Evolutionary conservation across 2,113 vertebrate species (phyloP).

Genomic region (Aldabrachelys gigantea): DNA sequence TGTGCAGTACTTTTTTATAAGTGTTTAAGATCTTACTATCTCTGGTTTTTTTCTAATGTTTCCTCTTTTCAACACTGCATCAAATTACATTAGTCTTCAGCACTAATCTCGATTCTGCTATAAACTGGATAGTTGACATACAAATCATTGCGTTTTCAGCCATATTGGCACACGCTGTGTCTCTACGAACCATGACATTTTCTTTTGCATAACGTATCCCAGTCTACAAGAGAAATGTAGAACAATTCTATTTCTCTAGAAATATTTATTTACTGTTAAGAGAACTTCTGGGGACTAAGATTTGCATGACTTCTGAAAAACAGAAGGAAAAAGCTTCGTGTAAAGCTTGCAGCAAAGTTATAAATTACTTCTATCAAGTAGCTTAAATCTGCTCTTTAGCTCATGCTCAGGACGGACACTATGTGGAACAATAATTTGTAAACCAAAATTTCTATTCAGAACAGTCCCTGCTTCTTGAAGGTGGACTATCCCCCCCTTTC

Average conservation of each 20-base stretch:
- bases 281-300: not conserved
- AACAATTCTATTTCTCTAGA: not conserved
- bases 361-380: not conserved
- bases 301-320: not conserved
- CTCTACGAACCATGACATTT: fast-evolving
- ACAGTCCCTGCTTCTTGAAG: not conserved
- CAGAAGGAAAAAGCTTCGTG: not conserved
- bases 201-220: not conserved
- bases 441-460: not conserved
- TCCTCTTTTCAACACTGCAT: not conserved
- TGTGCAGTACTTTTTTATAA: not conserved
- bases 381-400: not conserved
- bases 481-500: too few relatives aligned
- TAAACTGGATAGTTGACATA: not conserved
- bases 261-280: not conserved
- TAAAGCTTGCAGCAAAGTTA: not conserved
- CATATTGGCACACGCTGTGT: not conserved
- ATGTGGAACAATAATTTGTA: not conserved
- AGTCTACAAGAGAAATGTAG: not conserved
- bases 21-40: not conserved
- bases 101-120: not conserved
- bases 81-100: not conserved
- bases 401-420: not conserved
- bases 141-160: not conserved
- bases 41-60: not conserved